Conservation (phyloP, 1,140 invertebrate species). For the Heliothis subflexa region DNA sequence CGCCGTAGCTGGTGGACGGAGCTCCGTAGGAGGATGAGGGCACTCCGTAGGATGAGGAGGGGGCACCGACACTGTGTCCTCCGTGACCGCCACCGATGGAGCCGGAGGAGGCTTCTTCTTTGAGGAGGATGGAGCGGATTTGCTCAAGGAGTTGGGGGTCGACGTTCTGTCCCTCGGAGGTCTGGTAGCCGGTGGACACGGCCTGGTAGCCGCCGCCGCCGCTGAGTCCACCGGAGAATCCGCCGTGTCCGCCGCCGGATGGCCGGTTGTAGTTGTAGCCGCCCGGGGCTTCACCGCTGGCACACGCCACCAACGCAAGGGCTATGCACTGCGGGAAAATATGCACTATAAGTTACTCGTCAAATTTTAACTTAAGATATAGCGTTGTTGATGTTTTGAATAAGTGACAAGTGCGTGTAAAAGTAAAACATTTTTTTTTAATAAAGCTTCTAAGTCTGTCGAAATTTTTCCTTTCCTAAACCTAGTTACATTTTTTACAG, state of each 20-base stretch:
- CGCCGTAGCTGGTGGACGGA: conserved; percentile 87
- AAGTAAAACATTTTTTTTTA: too few species aligned
- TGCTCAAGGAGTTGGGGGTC: conserved; percentile 91
- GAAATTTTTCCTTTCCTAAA: background rate
- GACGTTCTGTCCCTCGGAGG: conserved; percentile 90
- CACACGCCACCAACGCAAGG: conserved; percentile 82
- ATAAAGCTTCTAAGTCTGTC: too few species aligned
- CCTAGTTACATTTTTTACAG: background rate
- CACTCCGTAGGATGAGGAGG: conserved; percentile 88
- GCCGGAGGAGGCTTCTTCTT: conserved; percentile 88
- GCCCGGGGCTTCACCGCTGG: conserved; percentile 78
- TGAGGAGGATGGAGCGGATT: conserved; percentile 91
- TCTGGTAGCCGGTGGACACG: conserved; percentile 89
- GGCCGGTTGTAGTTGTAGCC: conserved; percentile 86
- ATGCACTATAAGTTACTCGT: conserved; percentile 25
- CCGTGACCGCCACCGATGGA: conserved; percentile 85
- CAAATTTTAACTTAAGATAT: background rate
- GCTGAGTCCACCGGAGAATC: conserved; percentile 85
- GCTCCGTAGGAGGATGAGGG: conserved; percentile 88
- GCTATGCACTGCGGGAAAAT: conserved; percentile 82
- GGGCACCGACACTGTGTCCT: conserved; percentile 71
- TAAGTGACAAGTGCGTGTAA: conserved; percentile 39
- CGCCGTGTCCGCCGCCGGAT: conserved; percentile 70
- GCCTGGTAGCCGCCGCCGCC: conserved; percentile 87
- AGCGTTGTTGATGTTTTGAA: background rate